Base-by-base conservation (phyloP, 2,113 vertebrate genomes). In the Alexandromys fortis region DNA sequence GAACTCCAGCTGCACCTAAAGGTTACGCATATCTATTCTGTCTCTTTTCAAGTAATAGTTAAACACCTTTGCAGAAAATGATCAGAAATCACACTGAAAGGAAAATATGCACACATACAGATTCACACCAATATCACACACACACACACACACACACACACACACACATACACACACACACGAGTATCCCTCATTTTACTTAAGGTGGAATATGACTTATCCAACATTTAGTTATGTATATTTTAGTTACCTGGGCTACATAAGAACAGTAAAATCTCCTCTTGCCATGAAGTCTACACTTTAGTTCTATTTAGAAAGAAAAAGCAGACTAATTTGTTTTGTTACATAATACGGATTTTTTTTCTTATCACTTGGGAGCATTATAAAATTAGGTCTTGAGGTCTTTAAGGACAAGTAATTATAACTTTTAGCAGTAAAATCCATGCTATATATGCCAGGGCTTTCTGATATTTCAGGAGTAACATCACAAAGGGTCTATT, bases 321-420 rank as follows among this genome's bases (percentile, higher is more conserved):
- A 70, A 5, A 45, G 5, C 2, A 91, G 42, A 87, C 1, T 75
- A 58, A 63, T 73, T 94, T 92, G 86, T 75, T 83, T 91, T 93
- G 45, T 89, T 86, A 70, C 21, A 28, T 87, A 96, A 91, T 21
- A 91, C 0, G 70, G 4, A 38, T 13, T 58, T 72, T 52, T 58
- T 26, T 61, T 85, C 42, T 90, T 72, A 90, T 28, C 83, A 78
- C 75, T 14, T 73, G 33, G 21, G 26, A 90, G 7, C 17, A 90
- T 92, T 81, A 91, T 65, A 89, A 90, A 94, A 97, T 95, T 89
- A 94, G 45, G 63, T 55, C 5, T 81, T 91, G 63, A 38, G 5
- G 61, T 58, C 30, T 89, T 55, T 82, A 89, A 95, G 24, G 61
- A 93, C 87, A 95, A 93, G 81, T 87, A 76, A 93, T 82, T 91